phyloP scores from a whole-genome alignment of 2,797 vertebrate species.

The Lateolabrax maculatus region DNA sequence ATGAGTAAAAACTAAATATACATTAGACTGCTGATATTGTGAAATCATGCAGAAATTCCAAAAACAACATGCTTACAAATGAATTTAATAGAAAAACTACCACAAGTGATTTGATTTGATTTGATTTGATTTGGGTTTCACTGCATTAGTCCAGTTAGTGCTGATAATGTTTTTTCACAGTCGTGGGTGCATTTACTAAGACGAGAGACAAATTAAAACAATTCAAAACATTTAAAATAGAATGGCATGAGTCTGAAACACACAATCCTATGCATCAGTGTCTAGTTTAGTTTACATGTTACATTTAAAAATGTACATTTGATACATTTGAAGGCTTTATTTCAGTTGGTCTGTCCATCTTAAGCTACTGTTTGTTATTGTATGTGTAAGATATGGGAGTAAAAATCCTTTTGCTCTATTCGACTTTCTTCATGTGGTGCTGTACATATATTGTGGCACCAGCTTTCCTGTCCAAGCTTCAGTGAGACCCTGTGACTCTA shows the following conservation, averaged over 20 bases:
- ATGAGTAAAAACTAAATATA: background rate
- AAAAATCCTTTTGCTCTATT: background rate
- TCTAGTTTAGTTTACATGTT: background rate
- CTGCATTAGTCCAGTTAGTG: background rate
- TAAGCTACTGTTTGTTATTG: too few relatives aligned
- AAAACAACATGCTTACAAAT: background rate
- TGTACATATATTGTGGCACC: background rate
- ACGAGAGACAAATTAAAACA: background rate
- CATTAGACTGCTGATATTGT: background rate
- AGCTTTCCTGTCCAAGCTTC: conserved; percentile 12
- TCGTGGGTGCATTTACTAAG: background rate
- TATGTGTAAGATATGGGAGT: background rate
- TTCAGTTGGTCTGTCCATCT: background rate
- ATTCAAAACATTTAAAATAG: background rate
- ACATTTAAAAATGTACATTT: too few relatives aligned
- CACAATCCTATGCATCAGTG: background rate
- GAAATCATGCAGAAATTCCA: background rate
- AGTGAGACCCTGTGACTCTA: background rate
- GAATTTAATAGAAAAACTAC: background rate
- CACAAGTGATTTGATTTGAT: too few relatives aligned
- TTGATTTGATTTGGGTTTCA: conserved; percentile 11
- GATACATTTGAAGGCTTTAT: too few relatives aligned
- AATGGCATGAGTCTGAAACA: background rate
- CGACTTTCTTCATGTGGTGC: background rate
- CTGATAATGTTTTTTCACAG: background rate